A percentile compares a stretch with the other conserved stretches of the same genome.
Conservation (phyloP, 2,797 vertebrate genomes). For the Paedocypris micromegethes region DNA sequence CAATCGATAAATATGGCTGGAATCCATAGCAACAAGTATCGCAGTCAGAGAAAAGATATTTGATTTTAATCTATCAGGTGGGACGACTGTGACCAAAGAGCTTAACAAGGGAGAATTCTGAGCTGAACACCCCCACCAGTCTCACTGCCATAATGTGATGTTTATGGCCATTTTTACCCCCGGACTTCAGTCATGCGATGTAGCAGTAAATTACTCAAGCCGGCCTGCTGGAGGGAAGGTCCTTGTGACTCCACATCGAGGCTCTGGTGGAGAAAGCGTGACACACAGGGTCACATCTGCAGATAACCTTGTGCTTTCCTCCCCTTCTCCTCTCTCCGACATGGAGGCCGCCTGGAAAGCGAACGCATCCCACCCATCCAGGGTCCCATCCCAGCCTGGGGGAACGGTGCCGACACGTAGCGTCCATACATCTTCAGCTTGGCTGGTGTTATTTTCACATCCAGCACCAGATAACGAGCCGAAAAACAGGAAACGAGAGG, state of each 20-base stretch:
- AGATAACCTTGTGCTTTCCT: slow-evolving; percentile 64
- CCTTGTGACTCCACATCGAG: slow-evolving; percentile 56
- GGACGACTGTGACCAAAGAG: slow-evolving; percentile 58
- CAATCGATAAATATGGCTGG: not conserved
- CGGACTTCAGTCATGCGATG: slow-evolving; percentile 61
- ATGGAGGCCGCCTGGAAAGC: slow-evolving; percentile 30
- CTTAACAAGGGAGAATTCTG: slow-evolving; percentile 55
- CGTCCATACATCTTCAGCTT: slow-evolving; percentile 44
- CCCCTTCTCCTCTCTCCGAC: slow-evolving; percentile 38
- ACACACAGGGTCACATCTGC: slow-evolving; percentile 59
- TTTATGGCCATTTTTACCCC: slow-evolving; percentile 62
- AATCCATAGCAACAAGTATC: slow-evolving; percentile 10
- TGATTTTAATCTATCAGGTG: slow-evolving; percentile 48
- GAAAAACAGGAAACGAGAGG: slow-evolving; percentile 39
- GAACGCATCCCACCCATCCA: slow-evolving; percentile 32
- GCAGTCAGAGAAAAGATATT: slow-evolving; percentile 31
- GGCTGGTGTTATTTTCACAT: slow-evolving; percentile 32
- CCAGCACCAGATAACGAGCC: slow-evolving; percentile 39
- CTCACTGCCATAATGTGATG: slow-evolving; percentile 54
- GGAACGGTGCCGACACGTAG: slow-evolving; percentile 37
- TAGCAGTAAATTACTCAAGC: slow-evolving; percentile 63
- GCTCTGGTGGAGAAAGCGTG: slow-evolving; percentile 49
- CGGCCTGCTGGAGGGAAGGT: slow-evolving; percentile 54
- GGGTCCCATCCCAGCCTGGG: slow-evolving; percentile 14
- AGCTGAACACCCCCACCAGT: slow-evolving; percentile 40